Evolutionary conservation across 2,797 vertebrate species (phyloP), one percentile per base, ranked within the genome.

Genomic region (Epinephelus malabaricus): DNA sequence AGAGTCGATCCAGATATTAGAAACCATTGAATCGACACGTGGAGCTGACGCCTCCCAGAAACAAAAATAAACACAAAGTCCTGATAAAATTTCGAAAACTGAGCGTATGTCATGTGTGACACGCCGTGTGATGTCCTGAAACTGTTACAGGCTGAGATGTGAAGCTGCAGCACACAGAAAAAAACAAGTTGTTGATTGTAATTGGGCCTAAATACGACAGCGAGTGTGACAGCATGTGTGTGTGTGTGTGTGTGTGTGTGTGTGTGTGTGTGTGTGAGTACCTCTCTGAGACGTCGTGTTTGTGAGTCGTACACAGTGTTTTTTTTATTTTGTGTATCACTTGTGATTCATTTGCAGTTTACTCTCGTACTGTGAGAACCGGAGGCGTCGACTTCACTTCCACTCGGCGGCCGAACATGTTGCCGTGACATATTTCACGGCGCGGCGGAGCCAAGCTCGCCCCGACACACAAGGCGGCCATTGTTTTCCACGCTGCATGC

Each of bases 261-360:
- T 40, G 11, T 53, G 50, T 18, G 64, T 17, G 63, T 38, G 49
- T 30, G 62, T 30, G 17, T 13, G 10, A 3, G 12, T 51, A 6
- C 63, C 18, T 71, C 30, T 30, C 30, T 13, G n/a, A 40, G 67
- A 30, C 17, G 6, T 15, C 25, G 38, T 46, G 38, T 1, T 50
- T 78, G 46, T 65, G 53, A 65, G 64, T 68, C 69, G 43, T 7
- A 59, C 43, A 69, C 78, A 63, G 17, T 51, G 67, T 72, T 54
- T 64, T 50, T 54, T 69, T 18, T 4, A 2, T 64, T 66, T n/a
- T 78, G 68, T 72, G 45, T 53, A 17, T 79, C 84, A 77, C 81
- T 65, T 80, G 75, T 87, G 84, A 92, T 83, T 89, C 82, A 89
- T 92, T 90, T 92, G 84, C 89, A 88, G 86, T 88, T 88, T 77